These are phyloP conservation scores for Xanthostigma xanthostigma DNA, from an alignment of 2,888 invertebrate genomes.

Conservation along the genomic window DNA sequence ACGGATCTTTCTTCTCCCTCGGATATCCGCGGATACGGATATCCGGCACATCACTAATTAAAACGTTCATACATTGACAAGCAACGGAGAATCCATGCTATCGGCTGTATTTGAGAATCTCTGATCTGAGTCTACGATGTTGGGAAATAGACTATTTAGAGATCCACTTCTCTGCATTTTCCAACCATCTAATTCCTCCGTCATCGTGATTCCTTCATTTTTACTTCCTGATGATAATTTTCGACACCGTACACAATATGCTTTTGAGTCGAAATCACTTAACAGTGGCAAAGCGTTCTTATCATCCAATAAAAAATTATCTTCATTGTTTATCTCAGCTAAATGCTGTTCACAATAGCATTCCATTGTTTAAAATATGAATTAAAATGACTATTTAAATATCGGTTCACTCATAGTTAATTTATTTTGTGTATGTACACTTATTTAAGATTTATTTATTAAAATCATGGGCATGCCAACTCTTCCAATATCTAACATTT, in stretches of 20 bases:
- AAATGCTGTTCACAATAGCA: slow-evolving; percentile 17
- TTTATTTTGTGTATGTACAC: too few species aligned
- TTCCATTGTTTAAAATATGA: slow-evolving; percentile 3
- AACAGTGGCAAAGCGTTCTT: slow-evolving; percentile 16
- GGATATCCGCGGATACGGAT: too few species aligned
- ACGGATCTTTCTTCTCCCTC: too few species aligned
- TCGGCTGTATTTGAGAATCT: slow-evolving; percentile 10
- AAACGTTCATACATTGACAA: slow-evolving; percentile 22
- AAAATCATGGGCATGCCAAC: too few species aligned
- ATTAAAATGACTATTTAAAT: too few species aligned
- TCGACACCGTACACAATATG: slow-evolving; percentile 9
- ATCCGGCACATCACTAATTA: too few species aligned
- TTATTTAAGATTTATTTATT: too few species aligned
- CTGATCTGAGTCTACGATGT: slow-evolving; percentile 8
- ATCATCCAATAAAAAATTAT: slow-evolving; percentile 25
- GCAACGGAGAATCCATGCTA: slow-evolving; percentile 23
- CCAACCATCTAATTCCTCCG: slow-evolving; percentile 7
- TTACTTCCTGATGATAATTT: slow-evolving; percentile 8
- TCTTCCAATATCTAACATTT: too few species aligned
- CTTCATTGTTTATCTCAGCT: slow-evolving; percentile 19
- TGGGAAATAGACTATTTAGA: slow-evolving; percentile 1
- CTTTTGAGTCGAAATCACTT: slow-evolving; percentile 3
- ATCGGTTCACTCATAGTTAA: too few species aligned
- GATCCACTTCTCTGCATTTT: slow-evolving; percentile 6
- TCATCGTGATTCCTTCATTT: slow-evolving; percentile 7